phyloP scores from a whole-genome alignment of 2,888 invertebrate genomes.

The Smittia aterrima region DNA sequence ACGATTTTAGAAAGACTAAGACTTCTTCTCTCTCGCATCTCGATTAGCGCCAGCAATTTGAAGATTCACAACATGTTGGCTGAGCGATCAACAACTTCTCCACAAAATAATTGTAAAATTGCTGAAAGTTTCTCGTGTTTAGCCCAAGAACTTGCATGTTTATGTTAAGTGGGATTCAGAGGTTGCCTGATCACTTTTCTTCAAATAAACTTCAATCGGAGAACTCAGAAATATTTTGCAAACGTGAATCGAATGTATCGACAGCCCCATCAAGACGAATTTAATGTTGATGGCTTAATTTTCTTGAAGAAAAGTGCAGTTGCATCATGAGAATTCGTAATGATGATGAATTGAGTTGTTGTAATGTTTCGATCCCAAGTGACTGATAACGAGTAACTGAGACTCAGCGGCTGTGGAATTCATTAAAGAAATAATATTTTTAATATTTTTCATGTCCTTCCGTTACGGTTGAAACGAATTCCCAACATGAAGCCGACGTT shows the following conservation, averaged over 20 bases:
- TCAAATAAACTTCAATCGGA: background rate
- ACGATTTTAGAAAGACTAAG: too few species aligned
- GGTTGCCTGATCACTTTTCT: background rate
- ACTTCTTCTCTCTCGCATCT: background rate
- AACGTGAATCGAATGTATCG: constrained; percentile 26
- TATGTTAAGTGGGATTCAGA: constrained; percentile 12
- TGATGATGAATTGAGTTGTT: constrained; percentile 39
- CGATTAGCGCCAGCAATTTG: constrained; percentile 15
- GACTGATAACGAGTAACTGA: constrained; percentile 12
- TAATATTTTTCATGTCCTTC: constrained; percentile 31
- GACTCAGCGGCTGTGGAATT: constrained; percentile 12
- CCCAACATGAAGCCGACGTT: background rate
- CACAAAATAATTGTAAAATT: constrained; percentile 9
- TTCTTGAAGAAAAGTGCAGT: background rate
- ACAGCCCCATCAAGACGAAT: constrained; percentile 20
- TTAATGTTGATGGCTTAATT: constrained; percentile 36
- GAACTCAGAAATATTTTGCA: background rate
- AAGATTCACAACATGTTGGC: background rate
- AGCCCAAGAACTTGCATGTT: constrained; percentile 27
- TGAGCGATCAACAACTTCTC: background rate
- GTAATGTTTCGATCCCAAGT: constrained; percentile 11
- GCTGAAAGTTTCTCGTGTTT: background rate
- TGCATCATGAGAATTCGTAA: constrained; percentile 29
- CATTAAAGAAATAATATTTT: constrained; percentile 8
- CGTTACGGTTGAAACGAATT: constrained; percentile 5